These are phyloP conservation scores for Alviniconcha marisindica DNA, from an alignment of 1,140 invertebrate species.

Conservation along the genomic window DNA sequence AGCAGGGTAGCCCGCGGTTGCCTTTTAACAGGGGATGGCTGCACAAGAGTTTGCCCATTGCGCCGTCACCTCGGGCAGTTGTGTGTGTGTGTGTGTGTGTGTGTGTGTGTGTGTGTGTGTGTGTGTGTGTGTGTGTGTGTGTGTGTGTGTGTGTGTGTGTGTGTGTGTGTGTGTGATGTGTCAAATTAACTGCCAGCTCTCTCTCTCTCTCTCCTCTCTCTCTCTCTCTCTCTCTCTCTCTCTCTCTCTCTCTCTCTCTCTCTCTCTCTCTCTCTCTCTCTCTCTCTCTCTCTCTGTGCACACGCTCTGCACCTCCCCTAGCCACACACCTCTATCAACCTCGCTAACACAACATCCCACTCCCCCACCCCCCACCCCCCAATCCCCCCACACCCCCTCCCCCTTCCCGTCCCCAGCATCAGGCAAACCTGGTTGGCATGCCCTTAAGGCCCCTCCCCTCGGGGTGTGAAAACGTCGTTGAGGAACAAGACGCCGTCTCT, in stretches of 20 bases:
- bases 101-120: background rate
- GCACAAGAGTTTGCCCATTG: background rate
- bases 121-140: conserved; percentile 22
- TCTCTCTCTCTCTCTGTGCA: conserved; percentile 1
- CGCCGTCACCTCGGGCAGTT: too few relatives aligned
- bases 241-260: conserved; percentile 1
- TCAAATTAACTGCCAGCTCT: background rate
- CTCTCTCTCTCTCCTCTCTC: background rate
- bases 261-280: background rate
- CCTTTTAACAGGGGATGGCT: too few relatives aligned
- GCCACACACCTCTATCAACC: too few relatives aligned
- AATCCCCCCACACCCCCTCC: background rate
- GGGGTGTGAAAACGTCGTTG: background rate
- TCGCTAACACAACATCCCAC: too few relatives aligned
- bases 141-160: conserved; percentile 21
- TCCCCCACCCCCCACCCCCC: background rate
- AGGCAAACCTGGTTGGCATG: background rate
- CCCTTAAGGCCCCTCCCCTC: background rate
- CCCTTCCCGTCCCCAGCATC: background rate
- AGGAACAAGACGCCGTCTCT: background rate
- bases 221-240: background rate
- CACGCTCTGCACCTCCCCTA: too few relatives aligned
- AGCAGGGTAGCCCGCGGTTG: too few relatives aligned
- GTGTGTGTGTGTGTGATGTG: background rate
- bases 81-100: conserved; percentile 9